Evolutionary conservation across 2,113 vertebrate genomes (phyloP).

Genomic region (Takifugu flavidus): DNA sequence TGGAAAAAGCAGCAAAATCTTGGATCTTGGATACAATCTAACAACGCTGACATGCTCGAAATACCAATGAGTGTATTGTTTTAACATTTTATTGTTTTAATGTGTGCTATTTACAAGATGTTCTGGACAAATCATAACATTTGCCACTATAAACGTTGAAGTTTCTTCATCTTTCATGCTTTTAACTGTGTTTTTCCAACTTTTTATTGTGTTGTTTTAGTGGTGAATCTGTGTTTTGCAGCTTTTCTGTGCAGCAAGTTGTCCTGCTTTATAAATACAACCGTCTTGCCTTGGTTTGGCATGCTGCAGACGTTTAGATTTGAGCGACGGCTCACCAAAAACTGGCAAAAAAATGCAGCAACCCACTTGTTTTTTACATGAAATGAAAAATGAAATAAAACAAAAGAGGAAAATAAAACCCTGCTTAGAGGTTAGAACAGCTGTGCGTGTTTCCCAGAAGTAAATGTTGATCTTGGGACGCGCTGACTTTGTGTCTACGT

Average conservation of each 20-base stretch:
- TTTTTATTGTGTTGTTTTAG: not conserved
- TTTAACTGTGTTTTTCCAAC: not conserved
- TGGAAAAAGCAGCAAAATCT: slow-evolving; percentile 2
- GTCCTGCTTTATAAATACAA: not conserved
- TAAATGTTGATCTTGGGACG: slow-evolving; percentile 68
- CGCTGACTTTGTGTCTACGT: slow-evolving; percentile 24
- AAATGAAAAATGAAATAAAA: slow-evolving; percentile 22
- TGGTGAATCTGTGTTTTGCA: not conserved
- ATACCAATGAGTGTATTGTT: slow-evolving; percentile 5
- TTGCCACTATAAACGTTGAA: not conserved
- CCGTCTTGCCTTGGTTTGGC: not conserved
- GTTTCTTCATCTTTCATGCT: not conserved
- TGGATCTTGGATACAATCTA: not conserved
- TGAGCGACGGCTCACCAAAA: not conserved
- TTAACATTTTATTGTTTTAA: too few species aligned
- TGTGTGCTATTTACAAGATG: too few species aligned
- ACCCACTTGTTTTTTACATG: not conserved
- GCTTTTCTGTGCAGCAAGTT: not conserved
- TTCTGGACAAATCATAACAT: too few species aligned
- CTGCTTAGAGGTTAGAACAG: slow-evolving; percentile 63
- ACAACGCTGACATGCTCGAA: not conserved
- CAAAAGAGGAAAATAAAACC: slow-evolving; percentile 43
- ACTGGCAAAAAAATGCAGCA: not conserved
- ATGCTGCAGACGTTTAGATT: too few species aligned
- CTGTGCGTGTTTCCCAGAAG: slow-evolving; percentile 67